A percentile compares a stretch with the other conserved stretches of the same genome.
These are phyloP conservation scores for Fregata magnificens DNA, from an alignment of 2,113 vertebrate genomes.

Conservation along the genomic window DNA sequence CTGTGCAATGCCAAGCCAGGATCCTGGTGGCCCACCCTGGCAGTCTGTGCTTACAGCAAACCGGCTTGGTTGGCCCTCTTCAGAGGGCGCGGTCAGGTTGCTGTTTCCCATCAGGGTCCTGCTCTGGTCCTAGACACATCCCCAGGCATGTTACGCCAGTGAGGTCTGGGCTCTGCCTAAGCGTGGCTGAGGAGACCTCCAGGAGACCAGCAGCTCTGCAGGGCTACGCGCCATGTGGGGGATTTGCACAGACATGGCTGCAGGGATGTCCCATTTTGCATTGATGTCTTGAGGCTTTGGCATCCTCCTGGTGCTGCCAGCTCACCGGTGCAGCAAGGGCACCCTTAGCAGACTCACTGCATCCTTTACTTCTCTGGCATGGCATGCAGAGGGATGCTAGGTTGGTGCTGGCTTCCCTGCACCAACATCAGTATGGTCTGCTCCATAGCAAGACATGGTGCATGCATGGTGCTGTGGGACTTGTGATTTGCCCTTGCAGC, in stretches of 20 bases:
- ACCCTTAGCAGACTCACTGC: rapidly evolving
- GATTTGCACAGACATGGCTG: background rate
- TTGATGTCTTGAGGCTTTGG: background rate
- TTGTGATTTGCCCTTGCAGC: background rate
- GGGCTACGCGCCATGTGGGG: rapidly evolving
- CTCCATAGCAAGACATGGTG: too few species aligned
- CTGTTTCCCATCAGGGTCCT: background rate
- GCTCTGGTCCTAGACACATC: background rate
- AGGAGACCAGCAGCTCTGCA: background rate
- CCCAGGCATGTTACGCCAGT: rapidly evolving
- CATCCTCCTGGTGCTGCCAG: background rate
- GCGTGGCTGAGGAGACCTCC: background rate
- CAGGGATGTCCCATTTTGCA: background rate
- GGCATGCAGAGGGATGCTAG: background rate
- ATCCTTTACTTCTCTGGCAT: background rate
- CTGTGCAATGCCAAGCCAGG: background rate
- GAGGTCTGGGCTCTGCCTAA: background rate
- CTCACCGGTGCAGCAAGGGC: background rate
- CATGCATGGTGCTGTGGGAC: background rate
- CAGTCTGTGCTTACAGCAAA: background rate
- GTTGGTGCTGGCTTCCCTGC: background rate
- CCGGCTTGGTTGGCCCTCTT: background rate
- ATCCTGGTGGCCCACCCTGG: background rate
- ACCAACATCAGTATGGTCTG: background rate
- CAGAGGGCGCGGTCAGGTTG: background rate